A percentile compares a stretch with the other conserved stretches of the same genome.
Conservation (phyloP, 2,888 invertebrate genomes). For the Drosophila atripex region DNA sequence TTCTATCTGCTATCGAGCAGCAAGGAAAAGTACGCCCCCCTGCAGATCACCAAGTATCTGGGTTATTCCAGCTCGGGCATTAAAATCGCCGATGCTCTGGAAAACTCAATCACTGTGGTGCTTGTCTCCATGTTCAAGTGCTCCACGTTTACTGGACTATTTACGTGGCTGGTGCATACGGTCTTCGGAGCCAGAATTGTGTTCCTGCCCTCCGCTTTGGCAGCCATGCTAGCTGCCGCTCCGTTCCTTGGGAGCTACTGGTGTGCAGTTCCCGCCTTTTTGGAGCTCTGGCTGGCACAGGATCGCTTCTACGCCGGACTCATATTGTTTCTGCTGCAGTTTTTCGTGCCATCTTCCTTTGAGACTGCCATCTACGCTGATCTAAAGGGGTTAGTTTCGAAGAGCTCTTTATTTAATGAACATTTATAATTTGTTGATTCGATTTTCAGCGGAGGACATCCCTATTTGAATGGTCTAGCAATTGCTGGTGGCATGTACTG, state of each 20-base stretch:
- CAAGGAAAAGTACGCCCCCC: constrained; percentile 94
- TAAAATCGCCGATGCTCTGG: constrained; percentile 92
- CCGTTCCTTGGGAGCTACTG: constrained; percentile 98
- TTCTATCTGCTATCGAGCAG: constrained; percentile 97
- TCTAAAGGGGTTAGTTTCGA: constrained; percentile 92
- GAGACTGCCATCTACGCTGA: constrained; percentile 98
- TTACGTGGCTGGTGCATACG: constrained; percentile 99
- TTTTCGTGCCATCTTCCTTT: constrained; percentile 94
- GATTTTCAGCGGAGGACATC: constrained; percentile 92
- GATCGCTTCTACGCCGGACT: constrained; percentile 92
- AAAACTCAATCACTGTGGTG: constrained; percentile 96
- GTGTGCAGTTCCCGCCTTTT: constrained; percentile 96
- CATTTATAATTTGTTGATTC: not conserved
- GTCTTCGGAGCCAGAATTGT: constrained; percentile 97
- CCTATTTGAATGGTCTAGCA: constrained; percentile 97
- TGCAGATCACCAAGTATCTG: constrained; percentile 92
- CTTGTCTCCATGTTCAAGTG: constrained; percentile 98
- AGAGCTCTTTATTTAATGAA: not conserved
- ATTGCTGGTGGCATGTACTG: constrained; percentile 99
- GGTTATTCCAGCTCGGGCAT: constrained; percentile 90
- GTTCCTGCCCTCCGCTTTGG: constrained; percentile 94
- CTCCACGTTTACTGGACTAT: constrained; percentile 98
- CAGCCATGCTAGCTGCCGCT: constrained; percentile 96
- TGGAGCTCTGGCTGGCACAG: constrained; percentile 97
- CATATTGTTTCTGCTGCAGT: constrained; percentile 91